These are phyloP conservation scores for Actenoides hombroni DNA, from an alignment of 2,113 vertebrate species.

Conservation along the genomic window DNA sequence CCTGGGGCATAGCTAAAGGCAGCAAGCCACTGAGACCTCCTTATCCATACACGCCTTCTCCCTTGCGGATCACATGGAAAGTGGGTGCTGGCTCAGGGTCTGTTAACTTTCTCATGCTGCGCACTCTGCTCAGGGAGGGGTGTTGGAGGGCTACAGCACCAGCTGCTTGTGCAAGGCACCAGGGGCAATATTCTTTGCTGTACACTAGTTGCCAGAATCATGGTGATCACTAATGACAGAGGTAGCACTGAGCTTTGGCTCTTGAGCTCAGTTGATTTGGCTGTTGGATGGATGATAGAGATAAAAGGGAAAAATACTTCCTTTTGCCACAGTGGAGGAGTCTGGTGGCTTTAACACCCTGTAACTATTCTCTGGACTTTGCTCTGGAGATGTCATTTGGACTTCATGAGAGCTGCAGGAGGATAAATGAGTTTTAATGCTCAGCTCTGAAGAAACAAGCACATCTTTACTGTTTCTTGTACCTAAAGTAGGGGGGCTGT, in stretches of 20 bases:
- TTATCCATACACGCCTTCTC: neutral
- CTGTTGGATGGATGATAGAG: neutral
- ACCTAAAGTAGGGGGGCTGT: neutral
- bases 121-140: neutral
- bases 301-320: neutral
- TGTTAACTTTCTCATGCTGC: neutral
- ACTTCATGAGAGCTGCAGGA: neutral
- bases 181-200: neutral
- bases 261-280: neutral
- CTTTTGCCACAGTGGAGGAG: neutral
- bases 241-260: neutral
- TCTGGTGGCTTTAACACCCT: neutral
- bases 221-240: neutral
- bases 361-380: neutral
- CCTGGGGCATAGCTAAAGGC: neutral
- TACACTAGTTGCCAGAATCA: neutral
- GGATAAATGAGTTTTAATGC: neutral
- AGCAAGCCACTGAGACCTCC: neutral
- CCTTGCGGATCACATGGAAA: neutral
- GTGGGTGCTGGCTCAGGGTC: neutral
- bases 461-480: accelerated
- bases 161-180: neutral
- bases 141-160: neutral
- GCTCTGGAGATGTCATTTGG: neutral
- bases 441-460: neutral